phyloP scores from a whole-genome alignment of 1,140 invertebrate species.

The Aphis craccivora region DNA sequence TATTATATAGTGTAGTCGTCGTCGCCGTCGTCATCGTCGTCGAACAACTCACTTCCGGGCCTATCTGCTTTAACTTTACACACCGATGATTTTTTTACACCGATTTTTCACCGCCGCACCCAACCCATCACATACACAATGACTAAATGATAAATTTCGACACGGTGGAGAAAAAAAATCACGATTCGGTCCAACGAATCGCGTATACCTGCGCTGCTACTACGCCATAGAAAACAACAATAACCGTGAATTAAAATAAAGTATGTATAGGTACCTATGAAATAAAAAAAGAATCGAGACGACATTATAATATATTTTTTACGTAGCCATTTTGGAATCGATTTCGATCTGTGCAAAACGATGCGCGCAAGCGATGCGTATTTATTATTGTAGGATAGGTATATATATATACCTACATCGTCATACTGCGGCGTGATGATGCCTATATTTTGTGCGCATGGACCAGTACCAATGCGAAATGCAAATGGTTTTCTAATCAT shows the following conservation, averaged over 20 bases:
- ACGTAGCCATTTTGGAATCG: slow-evolving; percentile 46
- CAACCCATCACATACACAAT: slow-evolving; percentile 46
- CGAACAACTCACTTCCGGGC: slow-evolving; percentile 48
- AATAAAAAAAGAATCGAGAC: slow-evolving; percentile 14
- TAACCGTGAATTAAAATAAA: slow-evolving; percentile 47
- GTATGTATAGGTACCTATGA: neutral
- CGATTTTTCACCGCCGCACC: slow-evolving; percentile 52
- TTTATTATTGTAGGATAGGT: neutral
- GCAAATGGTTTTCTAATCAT: slow-evolving; percentile 5
- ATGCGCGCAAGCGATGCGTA: neutral
- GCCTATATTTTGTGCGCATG: neutral
- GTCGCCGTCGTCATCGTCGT: slow-evolving; percentile 15
- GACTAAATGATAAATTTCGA: slow-evolving; percentile 51
- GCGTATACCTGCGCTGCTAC: neutral
- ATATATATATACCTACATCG: neutral
- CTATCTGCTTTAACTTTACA: slow-evolving; percentile 44
- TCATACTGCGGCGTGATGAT: neutral
- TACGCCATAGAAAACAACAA: slow-evolving; percentile 47
- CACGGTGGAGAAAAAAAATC: slow-evolving; percentile 49
- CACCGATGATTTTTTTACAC: slow-evolving; percentile 51
- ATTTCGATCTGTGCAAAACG: neutral
- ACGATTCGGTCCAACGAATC: slow-evolving; percentile 49
- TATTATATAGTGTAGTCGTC: neutral
- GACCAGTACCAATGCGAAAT: neutral
- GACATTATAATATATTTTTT: neutral